Conservation (phyloP, 2,113 vertebrate genomes). For the Psittacula cyanocephala region DNA sequence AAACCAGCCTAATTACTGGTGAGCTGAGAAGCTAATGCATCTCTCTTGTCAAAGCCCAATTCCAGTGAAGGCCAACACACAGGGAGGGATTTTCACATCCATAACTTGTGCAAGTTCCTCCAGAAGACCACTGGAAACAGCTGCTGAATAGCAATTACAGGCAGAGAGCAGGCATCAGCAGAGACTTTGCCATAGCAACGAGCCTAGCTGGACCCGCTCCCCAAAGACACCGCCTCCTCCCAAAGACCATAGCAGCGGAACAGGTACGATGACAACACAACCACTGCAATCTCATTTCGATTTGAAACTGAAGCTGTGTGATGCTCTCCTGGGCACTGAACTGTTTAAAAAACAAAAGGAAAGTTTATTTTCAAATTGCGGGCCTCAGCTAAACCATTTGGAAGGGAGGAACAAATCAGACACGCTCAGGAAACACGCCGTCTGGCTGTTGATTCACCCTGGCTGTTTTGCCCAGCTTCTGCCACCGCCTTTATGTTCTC, state of each 20-base stretch:
- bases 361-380: neutral
- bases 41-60: neutral
- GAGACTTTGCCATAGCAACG: conserved; percentile 65
- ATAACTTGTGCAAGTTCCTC: conserved; percentile 12
- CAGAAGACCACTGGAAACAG: conserved; percentile 61
- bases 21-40: conserved; percentile 28
- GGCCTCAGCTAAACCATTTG: neutral
- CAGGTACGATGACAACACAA: conserved; percentile 36
- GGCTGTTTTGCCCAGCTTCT: neutral
- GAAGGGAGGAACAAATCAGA: neutral
- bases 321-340: conserved; percentile 29
- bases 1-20: conserved; percentile 30
- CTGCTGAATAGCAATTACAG: conserved; percentile 68
- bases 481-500: neutral
- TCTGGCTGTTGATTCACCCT: neutral
- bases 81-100: neutral
- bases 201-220: conserved; percentile 54
- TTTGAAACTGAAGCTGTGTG: conserved; percentile 1
- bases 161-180: conserved; percentile 43
- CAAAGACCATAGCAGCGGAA: conserved; percentile 54
- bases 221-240: conserved; percentile 55
- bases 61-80: neutral
- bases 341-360: conserved; percentile 47
- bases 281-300: neutral
- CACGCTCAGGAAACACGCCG: neutral